These are phyloP conservation scores for Vimba vimba DNA, from an alignment of 2,113 vertebrate species.

Conservation along the genomic window DNA sequence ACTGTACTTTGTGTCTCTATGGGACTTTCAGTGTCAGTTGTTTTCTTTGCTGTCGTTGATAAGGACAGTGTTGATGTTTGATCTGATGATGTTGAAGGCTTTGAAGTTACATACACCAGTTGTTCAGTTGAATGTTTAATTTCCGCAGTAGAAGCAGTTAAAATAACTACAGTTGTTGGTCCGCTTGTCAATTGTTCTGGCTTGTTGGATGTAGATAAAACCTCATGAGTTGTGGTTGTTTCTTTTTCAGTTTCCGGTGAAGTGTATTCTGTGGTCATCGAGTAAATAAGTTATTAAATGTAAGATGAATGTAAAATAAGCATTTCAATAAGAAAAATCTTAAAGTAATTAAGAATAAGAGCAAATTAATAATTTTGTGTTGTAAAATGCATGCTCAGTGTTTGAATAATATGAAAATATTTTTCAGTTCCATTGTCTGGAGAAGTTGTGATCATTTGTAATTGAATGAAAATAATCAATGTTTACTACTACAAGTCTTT, in stretches of 20 bases:
- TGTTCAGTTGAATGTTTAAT: background rate
- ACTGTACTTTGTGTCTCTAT: background rate
- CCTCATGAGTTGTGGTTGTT: background rate
- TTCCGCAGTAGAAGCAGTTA: slow-evolving; percentile 8
- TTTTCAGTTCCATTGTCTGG: background rate
- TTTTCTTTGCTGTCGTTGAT: background rate
- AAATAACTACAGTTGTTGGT: background rate
- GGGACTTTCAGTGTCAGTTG: background rate
- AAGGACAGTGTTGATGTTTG: background rate
- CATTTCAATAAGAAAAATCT: background rate
- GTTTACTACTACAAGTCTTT: background rate
- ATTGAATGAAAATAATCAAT: background rate
- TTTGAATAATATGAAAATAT: background rate
- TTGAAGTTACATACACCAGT: background rate
- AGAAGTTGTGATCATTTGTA: background rate
- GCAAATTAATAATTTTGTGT: background rate
- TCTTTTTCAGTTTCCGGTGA: background rate
- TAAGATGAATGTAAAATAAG: background rate
- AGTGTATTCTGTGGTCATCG: slow-evolving; percentile 8
- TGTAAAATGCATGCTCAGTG: background rate
- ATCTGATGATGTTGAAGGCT: background rate
- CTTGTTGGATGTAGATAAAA: slow-evolving; percentile 1
- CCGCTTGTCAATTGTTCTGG: background rate
- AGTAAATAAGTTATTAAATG: background rate
- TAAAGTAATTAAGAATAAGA: background rate